Base-by-base conservation (phyloP, 2,797 vertebrate species). In the Phalanger gymnotis region DNA sequence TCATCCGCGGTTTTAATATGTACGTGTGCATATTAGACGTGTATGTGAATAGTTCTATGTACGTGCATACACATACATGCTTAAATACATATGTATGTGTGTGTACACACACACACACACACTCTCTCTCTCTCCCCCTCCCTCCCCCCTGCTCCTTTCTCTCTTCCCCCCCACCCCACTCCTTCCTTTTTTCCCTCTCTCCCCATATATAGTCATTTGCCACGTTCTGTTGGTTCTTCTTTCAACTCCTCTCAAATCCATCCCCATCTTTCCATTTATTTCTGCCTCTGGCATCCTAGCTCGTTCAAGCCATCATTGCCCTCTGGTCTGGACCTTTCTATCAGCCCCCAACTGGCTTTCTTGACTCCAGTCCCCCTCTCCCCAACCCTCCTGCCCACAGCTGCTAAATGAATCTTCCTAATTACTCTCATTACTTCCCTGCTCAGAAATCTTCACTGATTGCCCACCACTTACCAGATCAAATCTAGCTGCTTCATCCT, bases 391-490 rank as follows among this genome's bases (percentile, higher is more conserved):
- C 53, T 56, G 34, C 19, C 30, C 13, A 7, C 53, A n/a, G 93
- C 90, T 93, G 47, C 94, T 55, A 66, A 94, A 94, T 93, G 55
- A 52, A 47, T 87, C 56, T 94, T 93, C 93, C 40, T 92, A 16
- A 91, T 14, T 22, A 13, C 16, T 53, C 91, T 25, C 55, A 51
- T 94, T 53, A 92, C 53, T 56, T 40, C 7, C 12, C 61, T 94
- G 57, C 51, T 89, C 54, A 93, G 55, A 93, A 13, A 34, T 53
- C 28, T 91, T 90, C 52, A 66, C 52, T 34, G 54, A 52, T 5
- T 6, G 30, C 19, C 73, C 52, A 53, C 73, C 61, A 16, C 73
- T 0, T n/a, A 90, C 54, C 16, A 6, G 2, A 58, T 47, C 57
- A 52, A 90, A 54, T n/a, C n/a, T 7, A 6, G 5, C 28, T 0